These are phyloP conservation scores for Zelleria hepariella DNA, from an alignment of 2,888 invertebrate species.

Conservation along the genomic window DNA sequence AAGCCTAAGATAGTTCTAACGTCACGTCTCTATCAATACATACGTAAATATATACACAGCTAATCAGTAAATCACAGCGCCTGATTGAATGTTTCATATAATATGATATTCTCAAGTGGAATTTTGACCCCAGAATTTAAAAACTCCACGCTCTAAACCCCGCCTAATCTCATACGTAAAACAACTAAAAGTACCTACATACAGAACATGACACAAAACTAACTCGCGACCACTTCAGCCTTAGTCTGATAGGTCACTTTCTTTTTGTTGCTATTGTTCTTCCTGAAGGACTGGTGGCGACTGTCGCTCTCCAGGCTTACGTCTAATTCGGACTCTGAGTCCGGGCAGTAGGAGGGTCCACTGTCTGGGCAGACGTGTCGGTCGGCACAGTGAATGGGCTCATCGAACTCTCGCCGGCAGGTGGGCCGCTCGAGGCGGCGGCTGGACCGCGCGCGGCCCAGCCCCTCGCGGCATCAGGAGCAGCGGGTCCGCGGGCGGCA, in stretches of 20 bases:
- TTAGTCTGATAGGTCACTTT: constrained; percentile 58
- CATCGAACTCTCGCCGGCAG: constrained; percentile 32
- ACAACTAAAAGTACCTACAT: not conserved
- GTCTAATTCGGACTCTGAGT: constrained; percentile 57
- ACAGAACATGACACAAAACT: constrained; percentile 14
- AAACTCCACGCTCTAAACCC: not conserved
- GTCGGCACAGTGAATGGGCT: constrained; percentile 45
- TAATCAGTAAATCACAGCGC: constrained; percentile 65
- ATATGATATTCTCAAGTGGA: not conserved
- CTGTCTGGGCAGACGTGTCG: constrained; percentile 32
- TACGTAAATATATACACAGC: constrained; percentile 25
- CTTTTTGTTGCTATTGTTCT: constrained; percentile 46
- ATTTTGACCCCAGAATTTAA: not conserved
- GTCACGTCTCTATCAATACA: not conserved
- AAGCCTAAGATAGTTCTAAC: not conserved
- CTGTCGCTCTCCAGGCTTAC: constrained; percentile 58
- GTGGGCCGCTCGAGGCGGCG: constrained; percentile 30
- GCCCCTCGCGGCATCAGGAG: constrained; percentile 53
- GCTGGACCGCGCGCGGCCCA: constrained; percentile 37
- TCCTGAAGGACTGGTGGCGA: constrained; percentile 46
- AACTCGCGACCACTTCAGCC: constrained; percentile 45
- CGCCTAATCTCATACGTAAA: too few relatives aligned
- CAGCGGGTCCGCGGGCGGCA: constrained; percentile 49
- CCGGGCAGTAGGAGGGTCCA: constrained; percentile 33
- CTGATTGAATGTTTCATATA: constrained; percentile 41